Evolutionary conservation across 2,113 vertebrate species (phyloP).

Genomic region (Heteronetta atricapilla): DNA sequence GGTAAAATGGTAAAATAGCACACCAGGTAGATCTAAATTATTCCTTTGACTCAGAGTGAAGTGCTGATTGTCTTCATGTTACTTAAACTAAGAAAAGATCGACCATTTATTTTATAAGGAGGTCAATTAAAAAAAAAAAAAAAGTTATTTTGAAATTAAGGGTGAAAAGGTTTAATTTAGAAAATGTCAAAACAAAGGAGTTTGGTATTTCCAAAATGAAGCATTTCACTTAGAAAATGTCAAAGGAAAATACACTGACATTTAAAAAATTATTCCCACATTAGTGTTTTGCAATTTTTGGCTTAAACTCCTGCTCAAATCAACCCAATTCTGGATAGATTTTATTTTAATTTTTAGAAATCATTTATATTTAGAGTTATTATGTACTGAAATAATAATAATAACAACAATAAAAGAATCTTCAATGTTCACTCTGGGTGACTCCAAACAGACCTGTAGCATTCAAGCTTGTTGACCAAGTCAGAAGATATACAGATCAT

Average conservation of each 20-base stretch:
- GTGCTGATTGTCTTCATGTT: background rate
- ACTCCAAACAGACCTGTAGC: background rate
- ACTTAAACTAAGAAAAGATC: background rate
- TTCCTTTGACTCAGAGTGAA: background rate
- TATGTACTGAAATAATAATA: background rate
- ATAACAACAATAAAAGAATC: background rate
- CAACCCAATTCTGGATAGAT: background rate
- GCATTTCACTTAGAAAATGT: background rate
- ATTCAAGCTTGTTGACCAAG: background rate
- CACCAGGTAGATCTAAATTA: background rate
- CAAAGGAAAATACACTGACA: background rate
- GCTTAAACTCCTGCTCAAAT: background rate
- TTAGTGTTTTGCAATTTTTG: background rate
- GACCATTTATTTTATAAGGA: background rate
- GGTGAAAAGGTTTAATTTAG: background rate
- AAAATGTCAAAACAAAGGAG: constrained; percentile 25
- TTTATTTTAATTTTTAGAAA: background rate
- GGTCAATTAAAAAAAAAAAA: background rate
- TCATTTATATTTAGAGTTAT: background rate
- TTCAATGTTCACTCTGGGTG: fast-evolving
- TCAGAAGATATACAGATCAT: background rate
- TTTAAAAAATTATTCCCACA: background rate
- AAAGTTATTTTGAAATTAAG: background rate
- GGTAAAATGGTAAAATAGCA: background rate
- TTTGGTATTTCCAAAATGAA: constrained; percentile 41